Evolutionary conservation across 2,797 vertebrate genomes (phyloP), one percentile per base, ranked within the genome.

Genomic region (Pyrrhura leucotis): DNA sequence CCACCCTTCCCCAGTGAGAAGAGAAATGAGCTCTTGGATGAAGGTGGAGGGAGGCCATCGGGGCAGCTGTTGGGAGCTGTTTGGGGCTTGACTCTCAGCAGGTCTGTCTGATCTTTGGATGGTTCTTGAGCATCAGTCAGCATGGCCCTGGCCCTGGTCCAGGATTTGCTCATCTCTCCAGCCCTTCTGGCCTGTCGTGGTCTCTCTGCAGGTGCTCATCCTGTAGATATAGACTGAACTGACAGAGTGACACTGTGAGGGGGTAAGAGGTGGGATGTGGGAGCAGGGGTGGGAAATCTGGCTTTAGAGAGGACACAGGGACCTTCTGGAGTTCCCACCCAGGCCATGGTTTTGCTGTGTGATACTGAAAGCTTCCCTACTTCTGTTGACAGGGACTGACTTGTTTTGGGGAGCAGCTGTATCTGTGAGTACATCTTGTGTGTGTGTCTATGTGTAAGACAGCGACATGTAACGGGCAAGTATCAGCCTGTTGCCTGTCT

Each of bases 1-100:
- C 33, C 69, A 53, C 8, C 42, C n/a, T 9, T 90, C 51, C 48
- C 35, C 26, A 39, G 0, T 1, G 50, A 58, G n/a, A 78, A 80
- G 89, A 94, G 65, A 83, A 94, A 88, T 39, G 23, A 91, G 58
- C 54, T 77, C 86, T 76, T 16, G 80, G 79, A 56, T 62, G 67
- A 20, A 58, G 53, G 37, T n/a, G 72, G 79, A 67, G 58, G 78
- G 65, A 61, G 39, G 53, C n/a, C 45, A 69, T 81, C 56, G 50
- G 71, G 83, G 73, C n/a, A 58, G 88, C 75, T 93, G 87, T 79
- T 68, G 76, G 58, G 78, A 72, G 83, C 2, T 80, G 69, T 19
- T 78, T 63, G 22, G 51, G 54, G 51, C 12, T 82, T 7, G 69
- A 71, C 26, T 6, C 37, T 81, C 61, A 33, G 78, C 84, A 73